A percentile compares a stretch with the other conserved stretches of the same genome.
phyloP scores from a whole-genome alignment of 2,797 vertebrate species.

The Myotis findleyi region DNA sequence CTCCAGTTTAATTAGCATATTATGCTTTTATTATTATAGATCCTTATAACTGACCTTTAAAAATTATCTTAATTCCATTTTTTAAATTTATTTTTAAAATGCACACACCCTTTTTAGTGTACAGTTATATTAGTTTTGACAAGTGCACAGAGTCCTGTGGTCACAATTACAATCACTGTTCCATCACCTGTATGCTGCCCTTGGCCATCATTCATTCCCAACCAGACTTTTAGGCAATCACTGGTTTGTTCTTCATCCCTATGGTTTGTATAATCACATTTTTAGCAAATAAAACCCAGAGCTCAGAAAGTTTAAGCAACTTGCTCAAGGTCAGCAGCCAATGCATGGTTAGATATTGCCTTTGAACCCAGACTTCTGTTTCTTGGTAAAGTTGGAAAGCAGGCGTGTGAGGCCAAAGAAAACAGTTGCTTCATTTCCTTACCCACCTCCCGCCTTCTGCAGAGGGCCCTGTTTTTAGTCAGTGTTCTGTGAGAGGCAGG shows the following conservation, averaged over 20 bases:
- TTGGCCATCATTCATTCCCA: not conserved
- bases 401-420: not conserved
- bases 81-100: not conserved
- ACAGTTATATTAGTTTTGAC: not conserved
- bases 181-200: accelerated
- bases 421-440: not conserved
- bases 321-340: not conserved
- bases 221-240: not conserved
- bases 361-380: conserved; percentile 52
- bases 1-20: no score
- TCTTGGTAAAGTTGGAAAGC: not conserved
- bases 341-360: not conserved
- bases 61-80: not conserved
- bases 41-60: not conserved
- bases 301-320: not conserved
- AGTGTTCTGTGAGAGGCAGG: not conserved
- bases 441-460: not conserved
- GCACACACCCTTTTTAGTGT: not conserved
- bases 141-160: not conserved
- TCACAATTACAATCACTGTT: accelerated
- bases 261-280: not conserved
- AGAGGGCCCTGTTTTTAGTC: not conserved
- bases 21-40: no score
- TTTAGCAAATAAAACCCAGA: not conserved
- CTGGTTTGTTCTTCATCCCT: not conserved